Evolutionary conservation across 2,797 vertebrate species (phyloP).

Genomic region (Gadopsis marmoratus): DNA sequence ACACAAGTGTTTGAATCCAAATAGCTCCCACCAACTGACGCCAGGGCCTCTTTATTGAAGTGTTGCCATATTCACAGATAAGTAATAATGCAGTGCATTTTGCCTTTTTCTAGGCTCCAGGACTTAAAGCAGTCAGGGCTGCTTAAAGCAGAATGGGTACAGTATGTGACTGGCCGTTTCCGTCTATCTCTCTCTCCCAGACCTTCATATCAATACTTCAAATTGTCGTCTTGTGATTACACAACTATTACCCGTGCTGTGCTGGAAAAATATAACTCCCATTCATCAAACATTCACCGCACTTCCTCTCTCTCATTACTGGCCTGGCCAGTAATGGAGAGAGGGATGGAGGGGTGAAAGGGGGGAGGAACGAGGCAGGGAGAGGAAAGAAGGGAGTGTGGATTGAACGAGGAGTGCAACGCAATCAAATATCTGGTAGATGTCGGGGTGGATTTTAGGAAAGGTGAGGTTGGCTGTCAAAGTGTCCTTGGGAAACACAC

Average conservation of each 20-base stretch:
- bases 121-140: background rate
- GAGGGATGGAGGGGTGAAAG: background rate
- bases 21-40: background rate
- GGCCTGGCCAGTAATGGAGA: background rate
- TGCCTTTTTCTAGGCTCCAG: background rate
- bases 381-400: background rate
- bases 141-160: slow-evolving; percentile 2
- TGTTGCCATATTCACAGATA: background rate
- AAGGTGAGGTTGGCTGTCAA: background rate
- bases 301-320: slow-evolving; percentile 40
- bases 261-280: slow-evolving; percentile 49
- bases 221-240: slow-evolving; percentile 51
- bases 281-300: slow-evolving; percentile 46
- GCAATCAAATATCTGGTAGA: background rate
- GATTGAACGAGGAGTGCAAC: background rate
- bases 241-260: slow-evolving; percentile 44
- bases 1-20: background rate
- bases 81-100: background rate
- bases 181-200: slow-evolving; percentile 29
- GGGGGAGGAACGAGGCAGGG: background rate
- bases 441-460: slow-evolving; percentile 2
- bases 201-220: slow-evolving; percentile 61
- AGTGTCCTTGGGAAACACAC: slow-evolving; percentile 14
- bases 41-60: background rate
- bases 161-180: background rate